Conservation (phyloP, 2,113 vertebrate genomes). For the Gnathonemus echidnorhynchus region DNA sequence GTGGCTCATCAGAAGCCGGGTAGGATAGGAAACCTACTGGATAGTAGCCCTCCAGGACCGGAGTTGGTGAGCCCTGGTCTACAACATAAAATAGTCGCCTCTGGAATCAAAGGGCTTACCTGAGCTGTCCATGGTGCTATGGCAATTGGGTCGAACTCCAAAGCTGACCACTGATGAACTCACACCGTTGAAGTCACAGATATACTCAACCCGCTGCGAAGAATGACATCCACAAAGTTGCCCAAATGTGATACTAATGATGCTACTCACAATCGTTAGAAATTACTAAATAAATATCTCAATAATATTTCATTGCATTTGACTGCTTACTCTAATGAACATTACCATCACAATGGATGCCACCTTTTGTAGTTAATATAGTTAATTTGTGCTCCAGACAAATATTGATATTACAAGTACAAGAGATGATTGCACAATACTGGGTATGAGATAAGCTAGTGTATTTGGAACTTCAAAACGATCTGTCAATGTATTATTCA, state of each 20-base stretch:
- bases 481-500: not conserved
- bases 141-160: conserved; percentile 58
- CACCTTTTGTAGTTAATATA: not conserved
- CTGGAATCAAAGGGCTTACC: conserved; percentile 53
- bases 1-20: too few species aligned
- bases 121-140: conserved; percentile 98
- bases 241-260: conserved; percentile 6
- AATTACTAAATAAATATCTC: not conserved
- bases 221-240: conserved; percentile 85
- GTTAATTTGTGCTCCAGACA: not conserved
- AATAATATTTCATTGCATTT: not conserved
- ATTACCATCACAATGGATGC: not conserved
- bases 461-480: not conserved
- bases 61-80: not conserved
- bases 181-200: conserved; percentile 70
- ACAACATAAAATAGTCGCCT: not conserved
- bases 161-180: conserved; percentile 50
- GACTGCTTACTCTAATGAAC: not conserved
- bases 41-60: too few species aligned
- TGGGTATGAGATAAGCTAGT: not conserved
- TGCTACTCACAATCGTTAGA: not conserved
- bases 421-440: not conserved
- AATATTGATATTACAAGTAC: not conserved
- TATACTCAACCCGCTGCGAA: conserved; percentile 91
- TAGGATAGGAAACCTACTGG: too few species aligned